Evolutionary conservation across 1,140 invertebrate genomes (phyloP).

Genomic region (Cydia pomonella): DNA sequence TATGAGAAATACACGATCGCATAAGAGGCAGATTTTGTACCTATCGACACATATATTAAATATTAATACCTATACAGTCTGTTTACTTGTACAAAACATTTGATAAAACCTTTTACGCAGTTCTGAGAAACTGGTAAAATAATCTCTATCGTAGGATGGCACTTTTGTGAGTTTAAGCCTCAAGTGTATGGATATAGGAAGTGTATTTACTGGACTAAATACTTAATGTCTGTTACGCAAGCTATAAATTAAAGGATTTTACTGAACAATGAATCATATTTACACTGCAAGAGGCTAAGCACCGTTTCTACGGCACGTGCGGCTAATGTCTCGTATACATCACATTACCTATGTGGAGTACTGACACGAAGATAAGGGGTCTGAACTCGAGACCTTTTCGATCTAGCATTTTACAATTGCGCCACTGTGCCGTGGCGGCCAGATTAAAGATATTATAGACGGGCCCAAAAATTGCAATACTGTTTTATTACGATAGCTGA

Average conservation of each 20-base stretch:
- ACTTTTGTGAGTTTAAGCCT: conserved; percentile 12
- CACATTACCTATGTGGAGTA: conserved; percentile 32
- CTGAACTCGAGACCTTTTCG: conserved; percentile 69
- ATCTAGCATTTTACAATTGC: conserved; percentile 72
- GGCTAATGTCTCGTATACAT: conserved; percentile 25
- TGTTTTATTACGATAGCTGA: conserved; percentile 16
- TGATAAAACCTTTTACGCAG: not conserved
- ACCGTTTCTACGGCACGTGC: conserved; percentile 21
- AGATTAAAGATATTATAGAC: conserved; percentile 34
- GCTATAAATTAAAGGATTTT: conserved; percentile 32
- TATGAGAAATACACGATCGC: not conserved
- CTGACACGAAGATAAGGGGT: conserved; percentile 60
- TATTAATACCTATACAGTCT: not conserved
- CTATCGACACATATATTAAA: not conserved
- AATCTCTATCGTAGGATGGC: not conserved
- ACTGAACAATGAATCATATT: conserved; percentile 21
- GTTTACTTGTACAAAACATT: not conserved
- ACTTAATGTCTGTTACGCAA: conserved; percentile 14
- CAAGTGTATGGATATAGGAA: conserved; percentile 10
- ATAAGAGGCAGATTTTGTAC: not conserved
- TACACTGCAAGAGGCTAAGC: not conserved
- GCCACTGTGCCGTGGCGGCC: conserved; percentile 59
- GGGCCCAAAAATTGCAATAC: conserved; percentile 12
- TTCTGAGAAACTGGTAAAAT: conserved; percentile 4
- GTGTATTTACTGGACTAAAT: not conserved